Conservation (phyloP, 2,888 invertebrate species). For the Aphidius colemani region DNA sequence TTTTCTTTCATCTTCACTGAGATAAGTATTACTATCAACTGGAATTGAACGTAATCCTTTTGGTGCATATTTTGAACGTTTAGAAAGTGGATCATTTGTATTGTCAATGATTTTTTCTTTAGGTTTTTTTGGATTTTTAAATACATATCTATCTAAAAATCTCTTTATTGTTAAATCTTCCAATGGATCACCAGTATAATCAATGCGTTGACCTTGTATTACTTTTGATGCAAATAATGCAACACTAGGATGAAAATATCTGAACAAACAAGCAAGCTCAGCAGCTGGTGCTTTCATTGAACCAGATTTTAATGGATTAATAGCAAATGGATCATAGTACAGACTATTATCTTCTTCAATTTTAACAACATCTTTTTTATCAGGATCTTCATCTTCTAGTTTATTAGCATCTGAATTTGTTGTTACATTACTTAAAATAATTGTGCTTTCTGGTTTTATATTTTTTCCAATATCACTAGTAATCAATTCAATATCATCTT, state of each 20-base stretch:
- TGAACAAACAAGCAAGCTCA: constrained; percentile 74
- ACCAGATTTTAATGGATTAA: constrained; percentile 87
- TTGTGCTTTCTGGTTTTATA: constrained; percentile 33
- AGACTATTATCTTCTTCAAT: constrained; percentile 48
- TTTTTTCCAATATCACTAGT: constrained; percentile 27
- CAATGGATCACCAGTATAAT: constrained; percentile 91
- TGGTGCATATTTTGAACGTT: constrained; percentile 72
- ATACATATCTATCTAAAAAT: constrained; percentile 94
- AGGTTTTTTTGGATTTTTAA: constrained; percentile 85
- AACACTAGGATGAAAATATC: constrained; percentile 92
- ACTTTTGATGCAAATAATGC: constrained; percentile 84
- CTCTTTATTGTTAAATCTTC: constrained; percentile 88
- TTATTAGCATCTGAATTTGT: constrained; percentile 12
- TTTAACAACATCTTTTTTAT: constrained; percentile 33
- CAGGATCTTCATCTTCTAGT: constrained; percentile 28
- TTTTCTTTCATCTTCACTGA: constrained; percentile 69
- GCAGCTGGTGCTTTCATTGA: constrained; percentile 73
- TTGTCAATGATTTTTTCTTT: constrained; percentile 60
- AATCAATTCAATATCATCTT: constrained; percentile 23
- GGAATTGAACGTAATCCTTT: constrained; percentile 73
- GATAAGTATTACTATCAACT: constrained; percentile 74
- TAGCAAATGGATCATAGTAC: constrained; percentile 70
- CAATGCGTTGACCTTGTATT: constrained; percentile 74
- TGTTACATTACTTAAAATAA: constrained; percentile 43
- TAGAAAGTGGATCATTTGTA: constrained; percentile 70